These are phyloP conservation scores for Hydrotaea cyrtoneurina DNA, from an alignment of 2,888 invertebrate genomes.

Conservation along the genomic window DNA sequence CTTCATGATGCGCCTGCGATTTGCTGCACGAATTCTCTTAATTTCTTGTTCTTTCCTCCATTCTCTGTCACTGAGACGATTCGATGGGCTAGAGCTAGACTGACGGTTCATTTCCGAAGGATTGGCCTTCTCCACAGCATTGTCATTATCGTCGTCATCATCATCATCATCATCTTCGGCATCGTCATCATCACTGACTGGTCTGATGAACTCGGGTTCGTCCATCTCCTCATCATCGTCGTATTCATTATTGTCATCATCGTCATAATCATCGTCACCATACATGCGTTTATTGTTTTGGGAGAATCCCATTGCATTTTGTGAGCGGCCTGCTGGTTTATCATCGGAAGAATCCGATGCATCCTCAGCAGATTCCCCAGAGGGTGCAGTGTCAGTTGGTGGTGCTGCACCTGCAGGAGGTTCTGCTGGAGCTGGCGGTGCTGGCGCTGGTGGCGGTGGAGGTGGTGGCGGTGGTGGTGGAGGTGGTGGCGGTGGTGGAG, in stretches of 20 bases:
- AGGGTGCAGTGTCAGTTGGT: no score
- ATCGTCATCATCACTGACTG: not conserved
- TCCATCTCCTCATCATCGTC: not conserved
- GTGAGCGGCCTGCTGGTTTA: not conserved
- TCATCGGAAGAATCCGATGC: no score
- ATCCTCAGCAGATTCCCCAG: no score
- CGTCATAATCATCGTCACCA: not conserved
- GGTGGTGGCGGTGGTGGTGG: slow-evolving; percentile 15
- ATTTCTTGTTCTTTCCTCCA: no score
- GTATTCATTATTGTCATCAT: not conserved
- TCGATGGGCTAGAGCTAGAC: slow-evolving; percentile 41
- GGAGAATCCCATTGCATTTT: not conserved
- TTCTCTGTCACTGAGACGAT: no score
- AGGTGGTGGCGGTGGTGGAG: not conserved
- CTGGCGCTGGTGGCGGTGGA: not conserved
- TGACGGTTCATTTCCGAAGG: not conserved
- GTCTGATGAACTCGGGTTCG: not conserved
- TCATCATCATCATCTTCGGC: slow-evolving; percentile 15
- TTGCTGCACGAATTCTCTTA: no score
- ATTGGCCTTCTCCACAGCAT: no score
- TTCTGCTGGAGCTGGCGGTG: not conserved
- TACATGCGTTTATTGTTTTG: not conserved
- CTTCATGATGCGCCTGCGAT: no score
- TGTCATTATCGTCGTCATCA: slow-evolving; percentile 18
- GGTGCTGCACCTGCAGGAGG: not conserved